Evolutionary conservation across 92 coral and sea anemone genomes (phyloP), one percentile per base, ranked within the genome.

Genomic region (Diadumene lineata): DNA sequence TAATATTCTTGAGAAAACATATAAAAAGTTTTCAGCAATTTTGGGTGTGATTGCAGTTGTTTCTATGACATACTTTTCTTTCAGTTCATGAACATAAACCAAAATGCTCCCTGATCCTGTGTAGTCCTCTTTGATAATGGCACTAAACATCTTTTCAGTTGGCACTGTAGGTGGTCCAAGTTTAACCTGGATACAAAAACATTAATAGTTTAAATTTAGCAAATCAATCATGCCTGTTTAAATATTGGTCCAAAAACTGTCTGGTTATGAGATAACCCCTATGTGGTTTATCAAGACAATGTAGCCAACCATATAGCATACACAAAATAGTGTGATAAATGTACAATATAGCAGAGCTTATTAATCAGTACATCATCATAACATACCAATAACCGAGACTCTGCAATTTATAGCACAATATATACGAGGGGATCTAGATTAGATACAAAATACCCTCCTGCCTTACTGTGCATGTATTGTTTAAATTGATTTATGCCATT

Each of bases 81-180:
- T 31, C 34, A 85, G 89, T 28, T 80, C 89, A 58, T 77, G 89
- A 33, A 85, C 51, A 43, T 28, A 43, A 26, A 82, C 86, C 70
- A 77, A 60, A 73, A 89, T 69, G 25, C 57, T 85, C 74, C 73
- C 79, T 27, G 81, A 70, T 22, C 83, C 55, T 19, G 84, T 65
- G 32, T 68, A 83, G 60, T 31, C 48, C 51, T 56, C 82, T 30
- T 81, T 75, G 31, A 85, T 83, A 61, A 81, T 69, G 29, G 86
- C 87, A 65, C 51, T 79, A 58, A 77, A 85, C 6, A 60, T 48
- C 76, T 81, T 89, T 26, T 85, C 87, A 31, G 25, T 53, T 6
- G 68, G 60, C 31, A 38, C 75, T 56, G 70, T 79, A 15, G 88
- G 88, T 34, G 78, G 88, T 6, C 88, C 79, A 32, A 87, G 60